Percentiles rank a stretch among this genome's conserved stretches.
These are phyloP conservation scores for Malacoraja senta DNA, from an alignment of 2,797 vertebrate species.

Conservation along the genomic window DNA sequence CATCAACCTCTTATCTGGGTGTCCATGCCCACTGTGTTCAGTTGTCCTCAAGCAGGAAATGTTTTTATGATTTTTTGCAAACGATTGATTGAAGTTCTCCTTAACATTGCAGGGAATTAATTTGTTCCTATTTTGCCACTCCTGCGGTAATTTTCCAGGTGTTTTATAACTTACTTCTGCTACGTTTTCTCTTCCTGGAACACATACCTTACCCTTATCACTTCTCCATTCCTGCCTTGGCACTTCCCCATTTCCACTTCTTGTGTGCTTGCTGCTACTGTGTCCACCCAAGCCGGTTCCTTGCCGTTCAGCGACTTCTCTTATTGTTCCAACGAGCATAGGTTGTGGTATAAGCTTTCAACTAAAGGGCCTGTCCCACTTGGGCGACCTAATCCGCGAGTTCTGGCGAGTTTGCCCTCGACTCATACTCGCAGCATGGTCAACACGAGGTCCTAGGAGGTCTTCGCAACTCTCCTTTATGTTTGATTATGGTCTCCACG, in stretches of 20 bases:
- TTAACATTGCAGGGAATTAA: neutral
- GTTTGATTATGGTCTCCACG: no score
- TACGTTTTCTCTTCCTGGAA: neutral
- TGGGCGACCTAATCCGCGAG: no score
- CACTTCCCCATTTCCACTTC: neutral
- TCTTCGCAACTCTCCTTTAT: no score
- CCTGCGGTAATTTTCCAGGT: neutral
- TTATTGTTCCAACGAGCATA: neutral
- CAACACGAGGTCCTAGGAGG: no score
- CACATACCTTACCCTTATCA: neutral
- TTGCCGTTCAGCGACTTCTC: neutral
- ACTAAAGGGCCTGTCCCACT: no score
- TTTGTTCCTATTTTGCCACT: neutral
- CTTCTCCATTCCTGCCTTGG: neutral
- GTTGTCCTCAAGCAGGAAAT: no score
- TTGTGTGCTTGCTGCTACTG: neutral
- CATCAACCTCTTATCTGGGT: no score
- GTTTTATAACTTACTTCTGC: neutral
- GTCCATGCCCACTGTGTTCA: neutral
- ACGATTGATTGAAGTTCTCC: neutral
- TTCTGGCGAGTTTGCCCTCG: no score
- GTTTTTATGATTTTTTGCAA: neutral
- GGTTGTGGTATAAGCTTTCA: neutral
- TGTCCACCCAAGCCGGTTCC: neutral
- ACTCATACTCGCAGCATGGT: no score